Base-by-base conservation (phyloP, 2,113 vertebrate species). In the Hyperoodon ampullatus region DNA sequence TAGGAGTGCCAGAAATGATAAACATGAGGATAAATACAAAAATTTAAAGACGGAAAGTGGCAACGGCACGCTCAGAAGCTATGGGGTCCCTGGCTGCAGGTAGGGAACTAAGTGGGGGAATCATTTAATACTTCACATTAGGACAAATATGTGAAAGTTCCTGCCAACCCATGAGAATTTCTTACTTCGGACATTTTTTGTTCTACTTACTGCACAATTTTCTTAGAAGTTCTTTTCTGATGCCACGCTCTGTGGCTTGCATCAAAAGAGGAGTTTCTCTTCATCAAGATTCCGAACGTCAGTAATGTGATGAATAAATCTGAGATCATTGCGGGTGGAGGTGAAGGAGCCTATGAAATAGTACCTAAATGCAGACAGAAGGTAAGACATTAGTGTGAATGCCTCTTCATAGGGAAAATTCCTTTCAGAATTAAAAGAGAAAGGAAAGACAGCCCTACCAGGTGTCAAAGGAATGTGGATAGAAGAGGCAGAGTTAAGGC, bases 241-340 rank as follows among this genome's bases (percentile, higher is more conserved):
- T 99, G 98, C 98, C 98, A 97, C 98, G 99, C 99, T 99, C 97
- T 98, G 97, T 98, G 98, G 98, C 98, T 98, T 97, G 98, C 98
- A 98, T 97, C 85, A 74, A 98, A 98, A 97, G 97, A 96, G 98
- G 98, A 99, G 97, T 99, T 99, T 99, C 99, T 99, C 99, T 99
- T 99, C 99, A 99, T 99, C 99, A 99, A 99, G 99, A 99, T 99
- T 99, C 99, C 99, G 98, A 99, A 99, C 98, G 99, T 99, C 98
- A 99, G 99, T 99, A 99, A 99, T 99, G 99, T 99, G 98, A 99
- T 99, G 99, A 99, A 99, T 99, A 99, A 99, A 99, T 99, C 99
- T 99, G 99, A 99, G 99, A 99, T 99, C 99, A 99, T 99, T 99
- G 99, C 99, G 98, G 99, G 99, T 98, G 99, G 99, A 98, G 99